Evolutionary conservation across 2,888 invertebrate genomes (phyloP).

Genomic region (Diarsia rubi): DNA sequence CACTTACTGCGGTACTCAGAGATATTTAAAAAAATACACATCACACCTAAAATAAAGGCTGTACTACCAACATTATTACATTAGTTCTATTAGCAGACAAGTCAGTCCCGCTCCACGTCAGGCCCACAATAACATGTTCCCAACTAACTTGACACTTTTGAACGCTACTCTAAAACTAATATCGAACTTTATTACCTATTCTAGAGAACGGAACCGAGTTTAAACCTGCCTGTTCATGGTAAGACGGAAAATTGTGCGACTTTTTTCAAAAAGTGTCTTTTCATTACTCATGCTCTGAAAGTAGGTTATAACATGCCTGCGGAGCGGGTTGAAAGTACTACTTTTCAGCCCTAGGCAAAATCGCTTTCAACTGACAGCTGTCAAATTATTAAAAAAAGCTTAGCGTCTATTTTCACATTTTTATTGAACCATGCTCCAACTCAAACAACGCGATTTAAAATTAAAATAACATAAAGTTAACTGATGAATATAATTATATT

Average conservation of each 20-base stretch:
- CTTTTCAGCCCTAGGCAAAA: no score
- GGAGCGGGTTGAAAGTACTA: no score
- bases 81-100: slow-evolving; percentile 61
- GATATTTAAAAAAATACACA: neutral
- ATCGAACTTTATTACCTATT: slow-evolving; percentile 80
- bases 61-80: slow-evolving; percentile 25
- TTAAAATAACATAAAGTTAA: no score
- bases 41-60: slow-evolving; percentile 11
- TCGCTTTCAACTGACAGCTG: no score
- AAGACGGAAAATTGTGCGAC: slow-evolving; percentile 9
- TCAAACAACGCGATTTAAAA: no score
- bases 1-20: no score
- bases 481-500: no score
- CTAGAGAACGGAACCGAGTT: slow-evolving; percentile 63
- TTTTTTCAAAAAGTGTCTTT: neutral
- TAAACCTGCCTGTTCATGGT: slow-evolving; percentile 48
- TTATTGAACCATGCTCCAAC: no score
- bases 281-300: no score
- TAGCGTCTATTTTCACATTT: no score
- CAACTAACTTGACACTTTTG: slow-evolving; percentile 78
- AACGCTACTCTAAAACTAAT: slow-evolving; percentile 79
- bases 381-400: no score
- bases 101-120: slow-evolving; percentile 57
- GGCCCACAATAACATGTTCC: slow-evolving; percentile 71
- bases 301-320: no score